Conservation (phyloP, 2,113 vertebrate genomes). For the Elephantulus edwardii region DNA sequence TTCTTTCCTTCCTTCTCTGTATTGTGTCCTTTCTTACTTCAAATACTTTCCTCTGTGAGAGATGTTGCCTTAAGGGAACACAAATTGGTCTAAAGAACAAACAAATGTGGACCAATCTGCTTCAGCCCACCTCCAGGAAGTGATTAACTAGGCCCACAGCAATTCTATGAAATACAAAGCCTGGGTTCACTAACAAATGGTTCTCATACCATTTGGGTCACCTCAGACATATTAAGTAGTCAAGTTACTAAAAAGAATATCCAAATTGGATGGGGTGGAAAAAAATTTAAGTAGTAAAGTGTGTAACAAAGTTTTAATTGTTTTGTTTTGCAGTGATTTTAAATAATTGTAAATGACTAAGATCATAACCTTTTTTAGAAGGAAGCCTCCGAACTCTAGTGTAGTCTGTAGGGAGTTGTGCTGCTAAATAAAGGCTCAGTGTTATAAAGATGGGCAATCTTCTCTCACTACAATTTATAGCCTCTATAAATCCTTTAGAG, state of each 20-base stretch:
- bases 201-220: conserved; percentile 28
- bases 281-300: not conserved
- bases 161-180: conserved; percentile 26
- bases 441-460: too few species aligned
- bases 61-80: conserved; percentile 41
- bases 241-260: conserved; percentile 26
- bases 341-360: conserved; percentile 7
- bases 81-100: conserved; percentile 37
- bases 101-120: not conserved
- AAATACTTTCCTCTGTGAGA: conserved; percentile 25
- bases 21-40: conserved; percentile 21
- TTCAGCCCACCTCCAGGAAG: conserved; percentile 37
- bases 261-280: not conserved
- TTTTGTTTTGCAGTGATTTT: conserved; percentile 5
- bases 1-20: not conserved
- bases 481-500: too few species aligned
- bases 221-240: conserved; percentile 15
- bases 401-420: too few species aligned
- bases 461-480: too few species aligned
- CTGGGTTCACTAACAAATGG: conserved; percentile 6
- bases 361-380: too few species aligned
- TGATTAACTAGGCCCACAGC: conserved; percentile 29
- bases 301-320: not conserved
- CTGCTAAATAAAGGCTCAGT: too few species aligned
- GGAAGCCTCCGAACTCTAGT: too few species aligned